Conservation (phyloP, 2,113 vertebrate species). For the Leuciscus idus region DNA sequence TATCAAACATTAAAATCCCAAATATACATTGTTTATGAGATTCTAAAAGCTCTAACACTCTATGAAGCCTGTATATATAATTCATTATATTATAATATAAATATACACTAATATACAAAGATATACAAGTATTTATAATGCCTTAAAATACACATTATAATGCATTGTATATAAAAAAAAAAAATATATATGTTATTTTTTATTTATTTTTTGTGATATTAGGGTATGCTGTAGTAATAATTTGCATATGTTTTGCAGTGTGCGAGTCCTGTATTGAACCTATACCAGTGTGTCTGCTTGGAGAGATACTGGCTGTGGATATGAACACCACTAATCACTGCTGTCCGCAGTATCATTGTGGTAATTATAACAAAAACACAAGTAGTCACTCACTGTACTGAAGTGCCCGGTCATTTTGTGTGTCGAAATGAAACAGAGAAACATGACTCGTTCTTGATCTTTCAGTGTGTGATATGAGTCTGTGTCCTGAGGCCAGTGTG, state of each 20-base stretch:
- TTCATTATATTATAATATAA: background rate
- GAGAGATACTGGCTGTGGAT: constrained; percentile 91
- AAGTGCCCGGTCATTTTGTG: background rate
- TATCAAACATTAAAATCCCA: too few relatives aligned
- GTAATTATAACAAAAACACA: constrained; percentile 72
- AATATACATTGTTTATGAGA: too few relatives aligned
- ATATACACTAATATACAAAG: background rate
- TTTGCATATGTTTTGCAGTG: constrained; percentile 65
- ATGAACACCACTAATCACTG: constrained; percentile 86
- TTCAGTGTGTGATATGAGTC: constrained; percentile 89
- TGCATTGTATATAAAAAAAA: background rate
- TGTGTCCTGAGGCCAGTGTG: constrained; percentile 80
- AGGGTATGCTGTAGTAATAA: background rate
- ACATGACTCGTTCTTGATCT: background rate
- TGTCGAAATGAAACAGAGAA: background rate
- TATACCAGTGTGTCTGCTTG: constrained; percentile 83
- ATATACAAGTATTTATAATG: background rate
- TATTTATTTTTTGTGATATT: background rate
- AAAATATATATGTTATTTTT: background rate
- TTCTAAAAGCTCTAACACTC: too few relatives aligned
- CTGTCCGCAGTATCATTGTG: constrained; percentile 91
- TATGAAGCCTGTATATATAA: background rate
- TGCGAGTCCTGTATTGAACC: constrained; percentile 89
- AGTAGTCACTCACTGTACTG: background rate
- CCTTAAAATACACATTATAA: background rate